Evolutionary conservation across 2,113 vertebrate species (phyloP), one percentile per base, ranked within the genome.

Genomic region (Gopherus evgoodei): DNA sequence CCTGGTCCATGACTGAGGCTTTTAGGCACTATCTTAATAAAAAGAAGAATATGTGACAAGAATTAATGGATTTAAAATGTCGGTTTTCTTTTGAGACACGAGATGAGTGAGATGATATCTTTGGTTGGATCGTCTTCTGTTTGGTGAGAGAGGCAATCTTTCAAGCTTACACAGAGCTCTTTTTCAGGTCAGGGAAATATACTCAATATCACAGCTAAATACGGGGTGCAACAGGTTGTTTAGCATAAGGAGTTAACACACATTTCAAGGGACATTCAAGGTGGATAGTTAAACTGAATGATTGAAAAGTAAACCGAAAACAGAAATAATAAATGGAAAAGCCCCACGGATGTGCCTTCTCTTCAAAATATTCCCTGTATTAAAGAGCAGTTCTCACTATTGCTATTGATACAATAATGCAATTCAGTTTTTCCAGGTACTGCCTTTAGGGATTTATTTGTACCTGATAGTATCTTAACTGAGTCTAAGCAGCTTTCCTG

Each of bases 301-400:
- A 31, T 35, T 35, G 13, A 35, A 65, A 65, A 65, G 59, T 17
- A 65, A 35, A 65, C 13, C 13, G 1, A 35, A 35, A 65, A 65
- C 59, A 35, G 29, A 65, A 65, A 65, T 65, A 65, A 35, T 13
- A 65, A 95, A 52, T 88, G 91, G 84, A 82, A 94, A 94, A 93
- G 6, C 9, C 84, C 80, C 83, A 83, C 16, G 87, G 84, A 91
- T 65, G 76, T 65, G 75, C 50, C 35, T 94, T 93, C 93, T 65
- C 82, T 87, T 14, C 75, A 53, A 96, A 69, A 27, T 80, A 82
- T 90, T 92, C 94, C 69, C 50, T 53, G 27, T 44, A 25, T 78
- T 84, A 91, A 93, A 93, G 56, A 93, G 84, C 93, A 93, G 72
- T 91, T 95, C 49, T 83, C n/a, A n/a, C 59, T 87, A 50, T 94